Base-by-base conservation (phyloP, 1,140 invertebrate genomes). In the Bombus huntii region DNA sequence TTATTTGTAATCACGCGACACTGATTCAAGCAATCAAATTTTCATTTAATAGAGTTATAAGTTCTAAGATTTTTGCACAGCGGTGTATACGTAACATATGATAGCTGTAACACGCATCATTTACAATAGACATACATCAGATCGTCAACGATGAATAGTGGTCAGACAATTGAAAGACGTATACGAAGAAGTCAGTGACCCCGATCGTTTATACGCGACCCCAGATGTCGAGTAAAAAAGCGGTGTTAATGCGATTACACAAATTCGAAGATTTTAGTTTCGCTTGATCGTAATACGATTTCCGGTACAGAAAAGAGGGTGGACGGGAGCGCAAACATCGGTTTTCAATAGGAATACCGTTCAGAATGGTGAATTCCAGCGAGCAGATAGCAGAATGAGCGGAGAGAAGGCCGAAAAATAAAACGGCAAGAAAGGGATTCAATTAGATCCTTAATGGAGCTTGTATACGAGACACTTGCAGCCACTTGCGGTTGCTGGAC, bases 401-500 rank as follows among this genome's bases (percentile, higher is more conserved):
- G 42, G 4, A 13, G 47, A 39, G 34, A 5, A 37, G 31, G 53
- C 28, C 65, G 47, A 53, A 88, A 87, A 83, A 72, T 34, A 82
- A 62, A 83, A 62, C 34, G 68, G 3, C 34, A 42, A 73, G 82
- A 74, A 90, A 77, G 53, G 75, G 88, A 92, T 92, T 90, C 87
- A 88, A 90, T 92, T 85, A 85, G 83, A 82, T 68, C 87, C 88
- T 90, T 90, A 92, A 92, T 90, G 83, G 88, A 90, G 81, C 73
- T 77, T 74, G 79, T 89, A 76, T 83, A 90, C 83, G 88, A 87
- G 89, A 81, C 89, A 90, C 88, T 90, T 91, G 89, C 76, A 86
- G 88, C 91, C 91, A 92, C 91, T 94, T 90, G 92, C 90, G 92
- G 89, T 78, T 89, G 90, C 85, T 92, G 92, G 93, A 92, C 88